Evolutionary conservation across 2,888 invertebrate genomes (phyloP).

Genomic region (Nomada ferruginata): DNA sequence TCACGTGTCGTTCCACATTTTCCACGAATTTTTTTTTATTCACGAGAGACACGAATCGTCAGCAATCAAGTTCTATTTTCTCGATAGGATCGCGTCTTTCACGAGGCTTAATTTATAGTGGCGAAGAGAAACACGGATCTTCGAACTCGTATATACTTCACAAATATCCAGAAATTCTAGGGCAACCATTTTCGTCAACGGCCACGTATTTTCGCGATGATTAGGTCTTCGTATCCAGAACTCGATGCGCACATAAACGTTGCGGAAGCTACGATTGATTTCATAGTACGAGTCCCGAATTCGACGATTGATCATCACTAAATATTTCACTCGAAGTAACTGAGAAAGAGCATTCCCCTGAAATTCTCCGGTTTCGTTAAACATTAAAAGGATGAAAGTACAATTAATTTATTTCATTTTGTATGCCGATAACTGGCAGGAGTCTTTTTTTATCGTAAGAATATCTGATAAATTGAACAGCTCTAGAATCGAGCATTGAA

Average conservation of each 20-base stretch:
- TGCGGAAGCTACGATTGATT: background rate
- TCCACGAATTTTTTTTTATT: background rate
- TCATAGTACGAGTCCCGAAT: background rate
- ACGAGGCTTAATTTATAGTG: conserved; percentile 2
- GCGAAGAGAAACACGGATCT: conserved; percentile 10
- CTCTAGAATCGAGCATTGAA: background rate
- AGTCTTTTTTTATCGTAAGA: background rate
- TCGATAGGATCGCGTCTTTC: background rate
- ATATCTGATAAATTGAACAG: background rate
- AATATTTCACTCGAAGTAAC: no score
- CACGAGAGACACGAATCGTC: background rate
- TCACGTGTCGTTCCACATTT: background rate
- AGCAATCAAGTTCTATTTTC: background rate
- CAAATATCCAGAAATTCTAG: conserved; percentile 69
- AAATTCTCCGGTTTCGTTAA: background rate
- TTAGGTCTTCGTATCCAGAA: conserved; percentile 27
- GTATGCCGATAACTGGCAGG: background rate
- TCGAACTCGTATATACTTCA: conserved; percentile 43
- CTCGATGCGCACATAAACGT: conserved; percentile 12
- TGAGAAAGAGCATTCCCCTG: background rate
- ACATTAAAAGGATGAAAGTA: background rate
- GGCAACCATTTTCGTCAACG: conserved; percentile 70
- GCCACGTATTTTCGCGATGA: conserved; percentile 64
- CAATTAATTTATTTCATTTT: background rate
- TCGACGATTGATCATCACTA: background rate